Evolutionary conservation across 2,797 vertebrate species (phyloP).

Genomic region (Morelia viridis): DNA sequence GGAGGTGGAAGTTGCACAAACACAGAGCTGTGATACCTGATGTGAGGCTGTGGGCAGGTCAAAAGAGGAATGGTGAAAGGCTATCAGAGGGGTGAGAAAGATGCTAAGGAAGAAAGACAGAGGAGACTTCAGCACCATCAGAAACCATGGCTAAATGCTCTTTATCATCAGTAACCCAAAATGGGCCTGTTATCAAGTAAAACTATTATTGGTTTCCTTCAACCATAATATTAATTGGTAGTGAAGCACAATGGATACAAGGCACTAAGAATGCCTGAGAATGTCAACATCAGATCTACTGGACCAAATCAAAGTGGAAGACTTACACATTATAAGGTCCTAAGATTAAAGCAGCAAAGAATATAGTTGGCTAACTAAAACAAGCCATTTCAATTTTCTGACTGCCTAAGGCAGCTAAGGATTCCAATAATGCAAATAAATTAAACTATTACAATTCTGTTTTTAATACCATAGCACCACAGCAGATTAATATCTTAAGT

Average conservation of each 20-base stretch:
- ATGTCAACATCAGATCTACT: neutral
- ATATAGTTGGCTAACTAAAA: constrained; percentile 18
- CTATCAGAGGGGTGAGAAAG: constrained; percentile 95
- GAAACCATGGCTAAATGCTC: neutral
- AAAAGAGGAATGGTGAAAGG: constrained; percentile 99
- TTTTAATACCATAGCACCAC: neutral
- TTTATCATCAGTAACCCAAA: neutral
- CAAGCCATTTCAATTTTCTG: neutral
- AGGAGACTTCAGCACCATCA: constrained; percentile 58
- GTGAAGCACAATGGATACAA: neutral
- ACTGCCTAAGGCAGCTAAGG: constrained; percentile 4
- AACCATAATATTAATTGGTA: neutral
- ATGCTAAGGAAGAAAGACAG: constrained; percentile 82
- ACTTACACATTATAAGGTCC: neutral
- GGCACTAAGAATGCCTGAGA: neutral
- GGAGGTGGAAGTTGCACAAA: constrained; percentile 26
- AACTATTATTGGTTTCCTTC: neutral
- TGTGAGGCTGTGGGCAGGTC: constrained; percentile 76
- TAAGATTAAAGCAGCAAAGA: constrained; percentile 1
- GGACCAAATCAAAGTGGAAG: constrained; percentile 5
- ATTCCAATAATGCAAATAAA: constrained; percentile 27
- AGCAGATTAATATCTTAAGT: neutral
- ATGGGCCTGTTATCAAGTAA: constrained; percentile 14
- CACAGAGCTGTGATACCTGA: constrained; percentile 73
- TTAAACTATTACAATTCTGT: constrained; percentile 11